phyloP scores from a whole-genome alignment of 2,888 invertebrate species.

The Elegia similella region DNA sequence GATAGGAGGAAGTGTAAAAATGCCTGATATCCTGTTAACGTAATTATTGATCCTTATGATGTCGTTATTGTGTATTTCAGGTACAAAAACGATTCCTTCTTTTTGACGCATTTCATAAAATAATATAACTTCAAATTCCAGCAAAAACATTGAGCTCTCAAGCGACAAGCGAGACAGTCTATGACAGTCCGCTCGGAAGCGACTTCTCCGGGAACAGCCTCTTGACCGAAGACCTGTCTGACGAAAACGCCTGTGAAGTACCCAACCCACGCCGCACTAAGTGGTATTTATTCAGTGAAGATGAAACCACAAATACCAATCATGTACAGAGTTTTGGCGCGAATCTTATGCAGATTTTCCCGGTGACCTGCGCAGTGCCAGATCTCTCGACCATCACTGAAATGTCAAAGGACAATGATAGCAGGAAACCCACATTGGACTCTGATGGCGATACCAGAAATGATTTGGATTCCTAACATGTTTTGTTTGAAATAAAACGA shows the following conservation, averaged over 20 bases:
- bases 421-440: slow-evolving; percentile 37
- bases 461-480: slow-evolving; percentile 33
- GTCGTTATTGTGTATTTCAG: slow-evolving; percentile 2
- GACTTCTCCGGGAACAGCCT: slow-evolving; percentile 46
- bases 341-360: slow-evolving; percentile 61
- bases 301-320: slow-evolving; percentile 44
- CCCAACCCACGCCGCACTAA: slow-evolving; percentile 27
- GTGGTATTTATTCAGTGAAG: slow-evolving; percentile 67
- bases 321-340: slow-evolving; percentile 35
- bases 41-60: too few species aligned
- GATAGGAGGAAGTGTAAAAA: too few species aligned
- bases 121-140: slow-evolving; percentile 5
- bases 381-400: slow-evolving; percentile 70
- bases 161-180: slow-evolving; percentile 30
- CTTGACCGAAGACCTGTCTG: slow-evolving; percentile 65
- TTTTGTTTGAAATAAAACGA: slow-evolving; percentile 18
- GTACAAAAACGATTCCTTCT: too few species aligned
- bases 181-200: slow-evolving; percentile 33
- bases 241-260: slow-evolving; percentile 28
- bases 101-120: too few species aligned
- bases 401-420: slow-evolving; percentile 55
- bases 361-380: slow-evolving; percentile 61
- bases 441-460: slow-evolving; percentile 34
- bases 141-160: slow-evolving; percentile 26
- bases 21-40: too few species aligned